Conservation (phyloP, 2,888 invertebrate genomes). For the Vandiemenella viatica region DNA sequence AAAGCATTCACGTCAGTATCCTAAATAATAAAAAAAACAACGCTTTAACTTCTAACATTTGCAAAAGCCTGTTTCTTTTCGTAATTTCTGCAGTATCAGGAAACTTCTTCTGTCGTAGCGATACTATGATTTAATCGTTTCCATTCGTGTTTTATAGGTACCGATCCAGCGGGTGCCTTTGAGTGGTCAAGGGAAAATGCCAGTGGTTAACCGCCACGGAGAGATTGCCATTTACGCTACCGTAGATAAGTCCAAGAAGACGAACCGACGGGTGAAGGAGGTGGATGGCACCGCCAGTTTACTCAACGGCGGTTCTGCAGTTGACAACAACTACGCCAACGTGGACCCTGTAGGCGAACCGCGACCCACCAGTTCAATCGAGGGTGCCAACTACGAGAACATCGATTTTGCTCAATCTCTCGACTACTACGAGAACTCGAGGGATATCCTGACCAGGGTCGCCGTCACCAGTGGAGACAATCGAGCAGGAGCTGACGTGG, state of each 20-base stretch:
- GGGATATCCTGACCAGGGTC: conserved; percentile 43
- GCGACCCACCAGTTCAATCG: conserved; percentile 5
- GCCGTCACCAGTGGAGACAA: conserved; percentile 1
- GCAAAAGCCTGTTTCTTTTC: too few relatives aligned
- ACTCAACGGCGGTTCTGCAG: background rate
- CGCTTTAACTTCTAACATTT: too few relatives aligned
- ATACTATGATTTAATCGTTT: too few relatives aligned
- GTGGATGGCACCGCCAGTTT: background rate
- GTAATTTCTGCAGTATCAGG: too few relatives aligned
- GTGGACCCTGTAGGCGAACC: conserved; percentile 19
- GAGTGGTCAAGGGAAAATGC: conserved; percentile 41
- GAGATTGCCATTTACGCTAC: conserved; percentile 52
- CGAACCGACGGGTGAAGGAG: conserved; percentile 29
- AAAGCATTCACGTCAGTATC: too few relatives aligned
- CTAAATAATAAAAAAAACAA: too few relatives aligned
- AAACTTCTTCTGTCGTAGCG: too few relatives aligned
- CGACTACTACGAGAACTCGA: conserved; percentile 63
- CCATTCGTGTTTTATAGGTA: too few relatives aligned
- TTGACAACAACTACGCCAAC: conserved; percentile 47
- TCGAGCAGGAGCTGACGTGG: background rate
- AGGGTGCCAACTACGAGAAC: conserved; percentile 26
- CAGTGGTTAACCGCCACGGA: conserved; percentile 34
- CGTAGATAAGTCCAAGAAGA: conserved; percentile 50
- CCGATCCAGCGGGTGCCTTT: conserved; percentile 32
- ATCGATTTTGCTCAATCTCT: conserved; percentile 61